phyloP scores from a whole-genome alignment of 1,140 invertebrate species.

The Acromyrmex charruanus region DNA sequence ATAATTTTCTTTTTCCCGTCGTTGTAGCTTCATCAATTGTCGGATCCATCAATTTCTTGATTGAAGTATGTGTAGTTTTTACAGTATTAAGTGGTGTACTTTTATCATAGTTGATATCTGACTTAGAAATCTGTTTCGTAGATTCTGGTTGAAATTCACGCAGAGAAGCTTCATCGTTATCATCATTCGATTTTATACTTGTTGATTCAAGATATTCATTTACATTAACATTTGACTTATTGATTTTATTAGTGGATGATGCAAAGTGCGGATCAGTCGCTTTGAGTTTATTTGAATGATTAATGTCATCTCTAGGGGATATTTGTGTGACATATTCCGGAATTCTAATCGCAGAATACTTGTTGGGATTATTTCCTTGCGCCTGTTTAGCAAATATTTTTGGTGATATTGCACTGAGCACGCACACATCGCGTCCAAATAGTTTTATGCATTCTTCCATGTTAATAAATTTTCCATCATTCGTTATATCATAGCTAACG shows the following conservation, averaged over 20 bases:
- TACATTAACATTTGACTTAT: neutral
- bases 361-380: neutral
- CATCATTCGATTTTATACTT: neutral
- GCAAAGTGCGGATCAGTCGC: neutral
- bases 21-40: neutral
- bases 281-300: neutral
- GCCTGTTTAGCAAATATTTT: neutral
- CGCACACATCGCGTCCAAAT: conserved; percentile 67
- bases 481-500: neutral
- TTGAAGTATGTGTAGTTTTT: neutral
- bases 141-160: neutral
- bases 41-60: conserved; percentile 3
- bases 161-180: neutral
- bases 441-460: conserved; percentile 73
- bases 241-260: neutral
- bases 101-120: neutral
- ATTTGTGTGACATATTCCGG: conserved; percentile 29
- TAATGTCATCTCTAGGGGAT: neutral
- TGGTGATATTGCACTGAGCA: conserved; percentile 18
- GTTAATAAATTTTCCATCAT: conserved; percentile 34
- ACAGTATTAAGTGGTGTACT: neutral
- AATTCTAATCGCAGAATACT: conserved; percentile 29
- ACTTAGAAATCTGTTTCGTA: neutral
- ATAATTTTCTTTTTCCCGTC: neutral
- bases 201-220: conserved; percentile 28